Base-by-base conservation (phyloP, 2,888 invertebrate genomes). In the Thereva nobilitata region DNA sequence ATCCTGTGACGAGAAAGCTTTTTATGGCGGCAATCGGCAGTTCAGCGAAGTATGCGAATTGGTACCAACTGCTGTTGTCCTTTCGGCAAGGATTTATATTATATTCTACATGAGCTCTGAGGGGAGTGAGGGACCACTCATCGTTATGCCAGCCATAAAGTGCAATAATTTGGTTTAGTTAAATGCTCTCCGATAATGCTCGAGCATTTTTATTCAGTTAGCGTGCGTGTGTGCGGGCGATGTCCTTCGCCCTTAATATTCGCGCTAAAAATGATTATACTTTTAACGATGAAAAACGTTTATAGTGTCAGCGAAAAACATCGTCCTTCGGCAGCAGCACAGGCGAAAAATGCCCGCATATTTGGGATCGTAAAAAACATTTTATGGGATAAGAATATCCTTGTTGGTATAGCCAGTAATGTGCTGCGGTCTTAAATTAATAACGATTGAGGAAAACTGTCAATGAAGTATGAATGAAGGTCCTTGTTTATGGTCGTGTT, bases 81-180 rank as follows among this genome's bases (percentile, higher is more conserved):
- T 47, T 59, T 47, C 44, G 34, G 5, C 23, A 10, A 9, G 9
- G n/a, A 34, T 40, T 47, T 47, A n/a, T 47, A 47, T n/a, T n/a
- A 47, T 23, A 47, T 35, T 23, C 52, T 23, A 40, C 38, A 44
- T 47, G 10, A 6, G n/a, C 23, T 23, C 1, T 2, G 23, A 23
- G 23, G 23, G n/a, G 47, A 5, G 47, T n/a, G 47, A n/a, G n/a
- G 10, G 47, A 45, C 37, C 23, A 23, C 23, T 23, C 23, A 47
- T 47, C 47, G 41, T 59, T 59, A 59, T 47, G 38, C n/a, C 7
- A 23, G 37, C 64, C 52, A 57, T 68, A 57, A 65, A 68, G 52
- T 64, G 68, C 59, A 64, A 59, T 55, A 53, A 53, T 64, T 64
- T 65, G 59, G 64, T 59, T 68, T 67, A 45, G 56, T 59, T 54